Evolutionary conservation across 2,888 invertebrate genomes (phyloP), one percentile per base, ranked within the genome.

Genomic region (Sipunculus nudus): DNA sequence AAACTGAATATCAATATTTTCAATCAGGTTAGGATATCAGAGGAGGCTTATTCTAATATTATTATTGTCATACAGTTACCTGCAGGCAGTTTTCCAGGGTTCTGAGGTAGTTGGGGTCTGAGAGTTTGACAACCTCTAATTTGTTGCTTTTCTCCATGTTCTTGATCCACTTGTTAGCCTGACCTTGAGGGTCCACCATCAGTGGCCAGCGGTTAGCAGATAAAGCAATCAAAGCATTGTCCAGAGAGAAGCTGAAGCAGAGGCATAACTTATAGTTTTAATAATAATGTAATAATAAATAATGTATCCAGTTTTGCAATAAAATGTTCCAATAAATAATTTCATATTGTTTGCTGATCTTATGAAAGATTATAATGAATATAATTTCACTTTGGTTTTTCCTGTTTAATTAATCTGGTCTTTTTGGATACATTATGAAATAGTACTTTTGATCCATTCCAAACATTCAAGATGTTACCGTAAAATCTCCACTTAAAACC

Each of bases 131-230:
- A 19, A 94, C 89, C 72, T 88, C 88, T 26, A 96, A 85, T 68
- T 90, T 87, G 81, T 93, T 93, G 16, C 88, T 87, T 61, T 91
- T 91, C 82, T 96, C 96, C 90, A 94, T 91, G 79, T 92, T 94
- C 84, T 93, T 94, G 21, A 96, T 88, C 96, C 96, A 96, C 82
- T 93, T 94, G 83, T 93, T 95, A 0, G 95, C 94, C 87, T 95
- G 94, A 31, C 91, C 92, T 63, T 83, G 83, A 6, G 83, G 83
- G 68, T 83, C 83, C 55, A 83, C 80, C 79, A 83, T 82, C 60
- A 83, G 70, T 0, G 83, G 82, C 83, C 83, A 83, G 23, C 82
- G 77, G 55, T 79, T 80, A 53, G 81, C 77, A 66, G 69, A 76
- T 29, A 71, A 75, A 21, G 79, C 77, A 35, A 83, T 81, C 54